phyloP scores from a whole-genome alignment of 2,113 vertebrate species.

The Campylomormyrus numenius region DNA sequence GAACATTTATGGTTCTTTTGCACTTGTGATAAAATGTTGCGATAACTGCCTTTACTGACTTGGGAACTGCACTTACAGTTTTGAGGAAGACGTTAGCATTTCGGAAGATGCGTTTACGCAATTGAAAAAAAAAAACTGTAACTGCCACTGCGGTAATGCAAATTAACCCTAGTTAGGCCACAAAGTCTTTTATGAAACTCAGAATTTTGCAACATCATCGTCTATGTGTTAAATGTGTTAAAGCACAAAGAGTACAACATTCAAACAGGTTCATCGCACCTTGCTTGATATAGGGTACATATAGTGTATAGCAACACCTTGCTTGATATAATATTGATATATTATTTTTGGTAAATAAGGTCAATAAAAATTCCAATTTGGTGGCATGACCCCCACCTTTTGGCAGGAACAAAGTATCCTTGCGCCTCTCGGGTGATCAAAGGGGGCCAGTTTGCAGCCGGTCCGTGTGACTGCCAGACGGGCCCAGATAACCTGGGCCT shows the following conservation, averaged over 20 bases:
- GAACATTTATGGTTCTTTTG: neutral
- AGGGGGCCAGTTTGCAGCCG: neutral
- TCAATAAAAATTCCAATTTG: neutral
- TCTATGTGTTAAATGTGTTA: neutral
- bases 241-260: neutral
- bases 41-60: neutral
- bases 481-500: neutral
- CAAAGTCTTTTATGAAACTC: neutral
- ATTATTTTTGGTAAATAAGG: neutral
- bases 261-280: neutral
- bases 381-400: neutral
- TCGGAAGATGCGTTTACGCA: neutral
- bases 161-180: neutral
- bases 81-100: neutral
- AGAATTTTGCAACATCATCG: neutral
- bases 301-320: too few species aligned
- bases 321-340: too few species aligned
- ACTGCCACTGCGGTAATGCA: neutral
- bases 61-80: neutral
- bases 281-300: neutral
- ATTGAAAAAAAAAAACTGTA: neutral
- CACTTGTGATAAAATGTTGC: neutral
- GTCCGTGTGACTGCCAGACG: neutral
- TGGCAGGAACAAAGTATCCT: neutral
- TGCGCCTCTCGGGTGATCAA: neutral